Base-by-base conservation (phyloP, 2,797 vertebrate genomes). In the Varecia variegata region DNA sequence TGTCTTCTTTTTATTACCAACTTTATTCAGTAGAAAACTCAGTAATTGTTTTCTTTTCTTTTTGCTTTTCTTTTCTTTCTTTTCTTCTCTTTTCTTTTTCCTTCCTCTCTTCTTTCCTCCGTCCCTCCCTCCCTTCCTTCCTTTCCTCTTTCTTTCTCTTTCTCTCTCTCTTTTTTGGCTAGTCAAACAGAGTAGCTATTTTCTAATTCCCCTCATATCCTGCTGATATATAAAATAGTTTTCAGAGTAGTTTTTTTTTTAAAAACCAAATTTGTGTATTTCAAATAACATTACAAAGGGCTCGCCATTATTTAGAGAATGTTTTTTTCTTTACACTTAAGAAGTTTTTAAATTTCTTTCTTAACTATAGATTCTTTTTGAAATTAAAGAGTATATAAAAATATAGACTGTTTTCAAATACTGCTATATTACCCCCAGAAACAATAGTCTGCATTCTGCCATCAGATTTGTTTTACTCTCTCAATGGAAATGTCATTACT, bases 281-380 rank as follows among this genome's bases (percentile, higher is more conserved):
- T 91, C 15, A 67, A 1, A 17, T 93, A 74, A 65, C 7, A 73
- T 85, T 96, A 83, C 68, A 70, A 96, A 90, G 50, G 13, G 4
- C 25, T 88, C 11, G 12, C 47, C 50, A 43, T 18, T 80, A 92
- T 84, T 94, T 56, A 86, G 18, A 43, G 45, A 81, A 81, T 88
- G 18, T 10, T 38, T 74, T 82, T 79, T 70, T 62, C 45, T 95
- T 85, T 92, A 70, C 23, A 35, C 11, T 68, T 81, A 50, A 52
- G 20, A 89, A 70, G 40, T 43, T 71, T 67, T 70, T n/a, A 32
- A 76, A 52, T 56, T 79, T 54, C 21, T 14, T 9, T 12, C 38
- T 58, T 58, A 71, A 54, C 5, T 92, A 0, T 88, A 88, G 27
- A 65, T 56, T 79, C n/a, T 18, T 92, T 96, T 92, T 58, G 30